Evolutionary conservation across 2,113 vertebrate species (phyloP).

Genomic region (Meriones unguiculatus): DNA sequence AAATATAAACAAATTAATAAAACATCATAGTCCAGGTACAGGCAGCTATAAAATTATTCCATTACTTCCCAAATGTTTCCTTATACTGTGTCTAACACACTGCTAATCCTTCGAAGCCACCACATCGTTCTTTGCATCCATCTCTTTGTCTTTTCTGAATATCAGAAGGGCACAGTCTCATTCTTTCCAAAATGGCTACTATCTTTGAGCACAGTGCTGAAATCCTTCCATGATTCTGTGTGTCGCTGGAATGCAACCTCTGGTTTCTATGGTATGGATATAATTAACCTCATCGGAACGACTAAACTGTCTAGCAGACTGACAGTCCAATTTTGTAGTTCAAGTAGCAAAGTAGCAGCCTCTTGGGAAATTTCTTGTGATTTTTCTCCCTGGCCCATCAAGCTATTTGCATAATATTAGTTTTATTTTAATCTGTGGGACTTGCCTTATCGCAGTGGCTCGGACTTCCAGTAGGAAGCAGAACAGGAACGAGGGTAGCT

Average conservation of each 20-base stretch:
- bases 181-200: not conserved
- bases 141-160: not conserved
- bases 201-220: not conserved
- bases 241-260: not conserved
- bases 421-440: not conserved
- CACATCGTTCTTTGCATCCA: not conserved
- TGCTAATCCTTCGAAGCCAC: not conserved
- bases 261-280: not conserved
- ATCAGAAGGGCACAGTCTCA: not conserved
- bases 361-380: not conserved
- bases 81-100: not conserved
- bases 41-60: not conserved
- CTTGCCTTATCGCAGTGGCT: not conserved
- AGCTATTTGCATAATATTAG: not conserved
- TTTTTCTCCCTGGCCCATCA: not conserved
- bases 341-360: not conserved
- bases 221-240: not conserved
- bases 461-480: not conserved
- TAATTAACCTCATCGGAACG: not conserved
- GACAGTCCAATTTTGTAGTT: not conserved
- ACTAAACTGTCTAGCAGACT: not conserved
- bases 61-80: not conserved
- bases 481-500: not conserved
- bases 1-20: not conserved
- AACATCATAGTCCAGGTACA: not conserved